Percentiles rank a stretch among this genome's conserved stretches.
Evolutionary conservation across 2,113 vertebrate species (phyloP).

Genomic region (Rhegmatorhina hoffmannsi): DNA sequence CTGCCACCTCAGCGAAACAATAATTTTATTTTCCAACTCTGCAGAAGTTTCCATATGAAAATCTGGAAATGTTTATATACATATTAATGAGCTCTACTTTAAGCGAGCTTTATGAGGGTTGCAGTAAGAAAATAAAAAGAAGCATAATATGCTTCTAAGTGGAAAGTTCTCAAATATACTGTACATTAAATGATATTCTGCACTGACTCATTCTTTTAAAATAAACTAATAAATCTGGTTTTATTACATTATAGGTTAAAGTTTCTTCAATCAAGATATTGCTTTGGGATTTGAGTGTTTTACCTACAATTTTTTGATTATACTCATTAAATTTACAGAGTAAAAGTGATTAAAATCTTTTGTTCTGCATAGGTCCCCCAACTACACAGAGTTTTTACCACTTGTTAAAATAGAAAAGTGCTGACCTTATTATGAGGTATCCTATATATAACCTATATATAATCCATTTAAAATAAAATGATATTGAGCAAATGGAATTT

Average conservation of each 20-base stretch:
- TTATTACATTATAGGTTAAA: constrained; percentile 21
- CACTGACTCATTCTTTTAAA: background rate
- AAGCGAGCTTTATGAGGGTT: background rate
- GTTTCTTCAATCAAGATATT: constrained; percentile 6
- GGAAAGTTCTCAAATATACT: background rate
- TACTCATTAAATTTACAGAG: background rate
- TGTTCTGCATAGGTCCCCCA: background rate
- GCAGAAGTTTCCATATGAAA: background rate
- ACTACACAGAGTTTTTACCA: background rate
- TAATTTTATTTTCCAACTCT: background rate
- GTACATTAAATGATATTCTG: background rate
- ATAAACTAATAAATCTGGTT: background rate
- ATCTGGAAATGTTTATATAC: background rate
- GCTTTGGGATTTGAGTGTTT: background rate
- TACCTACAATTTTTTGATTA: constrained; percentile 5
- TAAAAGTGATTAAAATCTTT: constrained; percentile 27
- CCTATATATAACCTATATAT: background rate
- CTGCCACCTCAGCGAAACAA: background rate
- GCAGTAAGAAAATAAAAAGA: background rate
- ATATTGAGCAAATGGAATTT: background rate
- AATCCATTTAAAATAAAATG: background rate
- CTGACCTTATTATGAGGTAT: background rate
- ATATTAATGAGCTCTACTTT: background rate
- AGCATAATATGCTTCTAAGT: background rate
- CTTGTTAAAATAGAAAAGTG: background rate